phyloP scores from a whole-genome alignment of 2,888 invertebrate genomes.

The Melieria crassipennis region DNA sequence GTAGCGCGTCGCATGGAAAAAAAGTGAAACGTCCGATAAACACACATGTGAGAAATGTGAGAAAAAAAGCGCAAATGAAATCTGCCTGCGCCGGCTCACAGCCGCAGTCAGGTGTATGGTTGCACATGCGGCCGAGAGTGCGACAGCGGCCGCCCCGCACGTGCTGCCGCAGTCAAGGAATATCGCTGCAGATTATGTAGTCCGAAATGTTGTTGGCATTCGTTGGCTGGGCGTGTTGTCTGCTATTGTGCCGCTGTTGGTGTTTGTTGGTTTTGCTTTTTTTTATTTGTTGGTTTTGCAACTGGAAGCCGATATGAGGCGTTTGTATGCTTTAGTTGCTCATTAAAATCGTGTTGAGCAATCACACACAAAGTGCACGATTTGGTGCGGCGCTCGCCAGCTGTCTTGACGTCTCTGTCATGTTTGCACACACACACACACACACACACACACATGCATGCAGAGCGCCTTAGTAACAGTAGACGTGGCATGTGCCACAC shows the following conservation, averaged over 20 bases:
- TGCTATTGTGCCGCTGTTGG: slow-evolving; percentile 16
- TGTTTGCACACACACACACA: slow-evolving; percentile 36
- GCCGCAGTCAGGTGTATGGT: slow-evolving; percentile 54
- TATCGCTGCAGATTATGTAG: too few relatives aligned
- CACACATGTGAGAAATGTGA: too few relatives aligned
- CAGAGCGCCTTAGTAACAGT: neutral
- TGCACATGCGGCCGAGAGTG: slow-evolving; percentile 20
- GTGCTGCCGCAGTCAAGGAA: too few relatives aligned
- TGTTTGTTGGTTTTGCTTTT: neutral
- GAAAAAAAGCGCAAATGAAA: too few relatives aligned
- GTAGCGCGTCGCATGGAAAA: neutral
- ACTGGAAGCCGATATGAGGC: slow-evolving; percentile 29
- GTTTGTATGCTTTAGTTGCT: slow-evolving; percentile 40
- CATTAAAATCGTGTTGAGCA: slow-evolving; percentile 49
- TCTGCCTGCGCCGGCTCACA: neutral
- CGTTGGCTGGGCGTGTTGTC: neutral
- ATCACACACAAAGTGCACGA: slow-evolving; percentile 27
- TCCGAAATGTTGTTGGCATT: too few relatives aligned
- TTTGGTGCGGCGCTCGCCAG: too few relatives aligned
- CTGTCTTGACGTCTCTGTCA: too few relatives aligned
- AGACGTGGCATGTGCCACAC: slow-evolving; percentile 19
- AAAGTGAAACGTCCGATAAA: too few relatives aligned
- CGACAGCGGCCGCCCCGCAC: neutral
- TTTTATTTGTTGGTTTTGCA: slow-evolving; percentile 28
- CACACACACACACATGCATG: slow-evolving; percentile 4